phyloP scores from a whole-genome alignment of 2,888 invertebrate species.

The Cataglyphis rosenhaueri region DNA sequence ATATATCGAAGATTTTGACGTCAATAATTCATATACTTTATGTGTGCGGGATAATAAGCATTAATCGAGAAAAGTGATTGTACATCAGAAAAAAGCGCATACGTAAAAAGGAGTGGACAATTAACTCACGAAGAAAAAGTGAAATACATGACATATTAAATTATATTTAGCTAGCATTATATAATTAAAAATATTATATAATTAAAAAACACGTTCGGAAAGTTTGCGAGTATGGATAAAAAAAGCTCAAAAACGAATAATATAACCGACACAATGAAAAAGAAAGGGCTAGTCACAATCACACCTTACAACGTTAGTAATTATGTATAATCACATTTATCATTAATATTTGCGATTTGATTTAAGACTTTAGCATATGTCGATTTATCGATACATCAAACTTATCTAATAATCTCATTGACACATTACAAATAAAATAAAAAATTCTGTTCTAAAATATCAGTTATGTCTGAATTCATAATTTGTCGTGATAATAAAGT shows the following conservation, averaged over 20 bases:
- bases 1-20: neutral
- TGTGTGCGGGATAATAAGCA: neutral
- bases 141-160: slow-evolving; percentile 1
- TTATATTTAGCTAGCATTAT: neutral
- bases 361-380: neutral
- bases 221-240: neutral
- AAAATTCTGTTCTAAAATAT: neutral
- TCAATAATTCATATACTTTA: neutral
- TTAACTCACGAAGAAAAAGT: neutral
- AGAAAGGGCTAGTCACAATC: slow-evolving; percentile 77
- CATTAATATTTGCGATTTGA: neutral
- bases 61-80: neutral
- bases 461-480: neutral
- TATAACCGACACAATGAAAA: slow-evolving; percentile 57
- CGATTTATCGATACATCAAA: neutral
- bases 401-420: neutral
- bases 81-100: slow-evolving; percentile 5
- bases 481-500: neutral
- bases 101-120: neutral
- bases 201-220: neutral
- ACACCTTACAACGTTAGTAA: slow-evolving; percentile 81
- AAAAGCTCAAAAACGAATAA: slow-evolving; percentile 68
- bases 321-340: slow-evolving; percentile 7
- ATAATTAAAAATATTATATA: neutral
- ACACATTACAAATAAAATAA: neutral